These are phyloP conservation scores for Polydrusus tereticollis DNA, from an alignment of 2,888 invertebrate genomes.

Conservation along the genomic window DNA sequence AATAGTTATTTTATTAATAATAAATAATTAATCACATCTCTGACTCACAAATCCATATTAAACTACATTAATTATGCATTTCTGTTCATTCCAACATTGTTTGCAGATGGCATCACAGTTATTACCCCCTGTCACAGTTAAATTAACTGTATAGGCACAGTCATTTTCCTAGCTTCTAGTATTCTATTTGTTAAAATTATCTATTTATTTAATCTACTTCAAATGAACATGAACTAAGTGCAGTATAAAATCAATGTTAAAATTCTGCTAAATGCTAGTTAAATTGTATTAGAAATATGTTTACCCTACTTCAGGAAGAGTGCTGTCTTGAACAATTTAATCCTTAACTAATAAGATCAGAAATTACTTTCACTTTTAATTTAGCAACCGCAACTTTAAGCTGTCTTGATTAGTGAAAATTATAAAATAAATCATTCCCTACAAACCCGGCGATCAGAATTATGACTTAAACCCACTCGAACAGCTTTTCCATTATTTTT, in stretches of 20 bases:
- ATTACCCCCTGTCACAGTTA: background rate
- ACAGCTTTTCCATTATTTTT: constrained; percentile 24
- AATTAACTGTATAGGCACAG: constrained; percentile 12
- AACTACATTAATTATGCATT: constrained; percentile 14
- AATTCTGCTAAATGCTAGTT: too few species aligned
- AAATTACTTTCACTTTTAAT: background rate
- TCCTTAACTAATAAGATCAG: background rate
- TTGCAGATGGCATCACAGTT: constrained; percentile 16
- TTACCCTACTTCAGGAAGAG: too few species aligned
- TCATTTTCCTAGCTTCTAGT: background rate
- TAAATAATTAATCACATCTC: background rate
- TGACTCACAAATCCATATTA: constrained; percentile 6
- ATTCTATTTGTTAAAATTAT: constrained; percentile 3
- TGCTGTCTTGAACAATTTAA: too few species aligned
- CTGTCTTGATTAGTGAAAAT: constrained; percentile 3
- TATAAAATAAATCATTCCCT: constrained; percentile 15
- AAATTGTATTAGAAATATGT: too few species aligned
- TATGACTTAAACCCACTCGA: constrained; percentile 13
- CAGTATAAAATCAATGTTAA: too few species aligned
- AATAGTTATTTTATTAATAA: background rate
- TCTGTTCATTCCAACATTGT: background rate
- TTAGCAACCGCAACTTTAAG: background rate
- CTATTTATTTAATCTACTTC: constrained; percentile 9
- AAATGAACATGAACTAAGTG: background rate
- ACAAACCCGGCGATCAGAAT: constrained; percentile 8